A percentile compares a stretch with the other conserved stretches of the same genome.
These are phyloP conservation scores for Dolichopus griseipennis DNA, from an alignment of 2,888 invertebrate species.

Conservation along the genomic window DNA sequence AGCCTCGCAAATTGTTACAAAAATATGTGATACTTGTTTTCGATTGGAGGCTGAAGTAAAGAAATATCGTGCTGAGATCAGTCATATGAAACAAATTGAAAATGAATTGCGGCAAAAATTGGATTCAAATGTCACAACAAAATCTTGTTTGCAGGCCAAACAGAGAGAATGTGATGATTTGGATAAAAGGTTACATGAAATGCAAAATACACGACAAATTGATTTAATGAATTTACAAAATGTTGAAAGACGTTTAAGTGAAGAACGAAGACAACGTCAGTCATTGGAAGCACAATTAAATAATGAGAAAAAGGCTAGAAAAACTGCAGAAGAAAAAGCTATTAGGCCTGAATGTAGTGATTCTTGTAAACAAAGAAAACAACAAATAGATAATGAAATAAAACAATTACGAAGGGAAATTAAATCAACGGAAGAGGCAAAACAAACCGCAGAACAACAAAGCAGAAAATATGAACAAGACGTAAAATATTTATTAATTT, in stretches of 20 bases:
- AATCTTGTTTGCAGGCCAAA: constrained; percentile 70
- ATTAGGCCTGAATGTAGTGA: constrained; percentile 56
- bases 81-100: constrained; percentile 43
- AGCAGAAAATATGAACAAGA: constrained; percentile 42
- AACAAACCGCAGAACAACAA: constrained; percentile 42
- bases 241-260: constrained; percentile 73
- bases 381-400: constrained; percentile 60
- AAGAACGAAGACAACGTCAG: constrained; percentile 67
- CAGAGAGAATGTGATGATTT: constrained; percentile 70
- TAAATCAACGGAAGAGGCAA: constrained; percentile 58
- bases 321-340: constrained; percentile 45
- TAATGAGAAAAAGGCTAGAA: constrained; percentile 64
- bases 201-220: constrained; percentile 61
- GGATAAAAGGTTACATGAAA: constrained; percentile 71
- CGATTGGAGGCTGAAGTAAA: constrained; percentile 42
- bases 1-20: constrained; percentile 41
- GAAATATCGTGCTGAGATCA: constrained; percentile 40
- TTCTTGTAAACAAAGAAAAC: constrained; percentile 54
- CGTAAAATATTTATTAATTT: constrained; percentile 25
- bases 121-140: constrained; percentile 54
- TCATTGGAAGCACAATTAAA: constrained; percentile 64
- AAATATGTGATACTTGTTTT: constrained; percentile 42
- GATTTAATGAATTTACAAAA: constrained; percentile 68
- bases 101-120: constrained; percentile 44
- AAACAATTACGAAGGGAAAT: constrained; percentile 58